Evolutionary conservation across 2,113 vertebrate genomes (phyloP).

Genomic region (Alligator mississippiensis): DNA sequence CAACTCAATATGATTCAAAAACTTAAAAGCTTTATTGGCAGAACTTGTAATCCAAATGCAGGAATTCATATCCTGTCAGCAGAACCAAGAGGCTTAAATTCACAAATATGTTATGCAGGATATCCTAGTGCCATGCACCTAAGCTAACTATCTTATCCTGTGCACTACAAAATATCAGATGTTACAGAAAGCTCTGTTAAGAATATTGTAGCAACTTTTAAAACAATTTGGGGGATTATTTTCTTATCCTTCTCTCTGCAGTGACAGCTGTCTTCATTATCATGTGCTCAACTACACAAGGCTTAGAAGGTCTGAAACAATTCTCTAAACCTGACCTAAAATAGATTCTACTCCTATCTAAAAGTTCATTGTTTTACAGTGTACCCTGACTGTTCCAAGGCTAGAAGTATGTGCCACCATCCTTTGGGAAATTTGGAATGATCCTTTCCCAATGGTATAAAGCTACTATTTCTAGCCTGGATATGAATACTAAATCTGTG

Average conservation of each 20-base stretch:
- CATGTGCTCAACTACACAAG: not conserved
- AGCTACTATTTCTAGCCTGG: not conserved
- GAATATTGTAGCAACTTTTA: not conserved
- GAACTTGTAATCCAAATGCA: not conserved
- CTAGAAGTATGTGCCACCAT: not conserved
- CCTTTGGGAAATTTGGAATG: not conserved
- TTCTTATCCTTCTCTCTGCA: not conserved
- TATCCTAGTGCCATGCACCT: not conserved
- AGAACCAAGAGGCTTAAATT: not conserved
- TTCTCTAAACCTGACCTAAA: not conserved
- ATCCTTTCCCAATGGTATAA: not conserved
- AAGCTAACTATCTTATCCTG: not conserved
- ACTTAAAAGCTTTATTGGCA: rapidly evolving
- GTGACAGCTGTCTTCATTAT: not conserved
- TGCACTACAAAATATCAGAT: not conserved
- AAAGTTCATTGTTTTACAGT: not conserved
- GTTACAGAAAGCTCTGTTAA: not conserved
- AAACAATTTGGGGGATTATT: not conserved
- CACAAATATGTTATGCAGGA: not conserved
- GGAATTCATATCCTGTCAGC: rapidly evolving
- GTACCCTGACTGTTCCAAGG: not conserved
- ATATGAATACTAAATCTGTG: not conserved
- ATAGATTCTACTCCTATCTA: not conserved
- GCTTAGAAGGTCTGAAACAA: not conserved
- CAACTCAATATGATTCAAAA: not conserved